Percentiles rank a stretch among this genome's conserved stretches.
phyloP scores from a whole-genome alignment of 2,797 vertebrate species.

The Passerculus sandwichensis region DNA sequence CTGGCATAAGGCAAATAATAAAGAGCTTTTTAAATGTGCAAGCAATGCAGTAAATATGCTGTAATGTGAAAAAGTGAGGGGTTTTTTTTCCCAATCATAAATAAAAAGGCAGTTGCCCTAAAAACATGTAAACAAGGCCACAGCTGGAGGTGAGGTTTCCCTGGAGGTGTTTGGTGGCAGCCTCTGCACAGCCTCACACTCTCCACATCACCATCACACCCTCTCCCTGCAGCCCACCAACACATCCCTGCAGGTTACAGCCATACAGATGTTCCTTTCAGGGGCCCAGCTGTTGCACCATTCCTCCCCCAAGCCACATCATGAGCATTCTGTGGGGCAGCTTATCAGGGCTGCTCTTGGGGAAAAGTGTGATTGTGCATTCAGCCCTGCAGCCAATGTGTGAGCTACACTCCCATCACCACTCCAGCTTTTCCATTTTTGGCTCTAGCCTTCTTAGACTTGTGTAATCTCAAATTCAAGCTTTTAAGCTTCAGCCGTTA shows the following conservation, averaged over 20 bases:
- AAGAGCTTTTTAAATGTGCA: not conserved
- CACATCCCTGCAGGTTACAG: not conserved
- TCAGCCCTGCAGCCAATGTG: not conserved
- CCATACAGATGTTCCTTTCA: not conserved
- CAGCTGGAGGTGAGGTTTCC: not conserved
- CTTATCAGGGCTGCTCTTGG: not conserved
- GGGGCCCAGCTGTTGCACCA: not conserved
- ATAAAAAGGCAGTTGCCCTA: not conserved
- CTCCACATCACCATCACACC: not conserved
- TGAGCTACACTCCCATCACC: not conserved
- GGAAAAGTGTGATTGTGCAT: not conserved
- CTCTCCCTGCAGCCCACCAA: not conserved
- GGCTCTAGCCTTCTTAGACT: not conserved
- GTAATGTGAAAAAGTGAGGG: not conserved
- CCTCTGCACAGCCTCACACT: not conserved
- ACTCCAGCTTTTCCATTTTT: not conserved
- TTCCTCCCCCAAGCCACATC: not conserved
- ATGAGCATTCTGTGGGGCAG: not conserved
- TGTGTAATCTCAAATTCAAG: conserved; percentile 21
- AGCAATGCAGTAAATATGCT: not conserved
- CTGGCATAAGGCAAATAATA: not conserved
- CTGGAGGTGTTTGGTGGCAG: not conserved
- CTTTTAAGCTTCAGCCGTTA: conserved; percentile 33
- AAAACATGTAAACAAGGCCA: not conserved
- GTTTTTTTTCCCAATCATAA: not conserved